A percentile compares a stretch with the other conserved stretches of the same genome.
Evolutionary conservation across 1,140 invertebrate genomes (phyloP).

Genomic region (Apis cerana): DNA sequence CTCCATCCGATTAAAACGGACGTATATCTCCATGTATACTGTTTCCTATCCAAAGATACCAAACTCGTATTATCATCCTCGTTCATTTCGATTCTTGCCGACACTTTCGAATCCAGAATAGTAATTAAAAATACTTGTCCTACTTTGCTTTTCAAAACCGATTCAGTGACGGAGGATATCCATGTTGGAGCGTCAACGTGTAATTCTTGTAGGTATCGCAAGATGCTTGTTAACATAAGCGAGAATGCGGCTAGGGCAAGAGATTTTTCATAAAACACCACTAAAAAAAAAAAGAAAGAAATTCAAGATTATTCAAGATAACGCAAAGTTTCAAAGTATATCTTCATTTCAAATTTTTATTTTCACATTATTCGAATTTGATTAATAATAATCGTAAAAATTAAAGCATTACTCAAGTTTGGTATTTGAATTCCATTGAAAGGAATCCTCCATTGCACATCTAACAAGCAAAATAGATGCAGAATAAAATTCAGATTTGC

Average conservation of each 20-base stretch:
- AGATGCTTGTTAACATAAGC: conserved; percentile 77
- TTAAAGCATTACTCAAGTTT: conserved; percentile 58
- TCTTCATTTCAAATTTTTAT: background rate
- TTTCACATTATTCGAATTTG: background rate
- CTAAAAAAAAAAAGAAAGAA: conserved; percentile 70
- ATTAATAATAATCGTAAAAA: background rate
- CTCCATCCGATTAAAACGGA: conserved; percentile 68
- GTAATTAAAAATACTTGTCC: conserved; percentile 71
- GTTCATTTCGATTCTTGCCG: conserved; percentile 62
- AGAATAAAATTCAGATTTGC: conserved; percentile 79
- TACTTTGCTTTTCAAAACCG: conserved; percentile 63
- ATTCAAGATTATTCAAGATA: background rate
- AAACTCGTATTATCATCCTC: conserved; percentile 70
- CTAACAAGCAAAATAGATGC: conserved; percentile 78
- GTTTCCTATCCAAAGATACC: conserved; percentile 38
- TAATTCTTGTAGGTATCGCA: conserved; percentile 63
- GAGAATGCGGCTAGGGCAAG: conserved; percentile 75
- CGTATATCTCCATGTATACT: conserved; percentile 61
- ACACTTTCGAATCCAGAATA: conserved; percentile 71
- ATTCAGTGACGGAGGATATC: conserved; percentile 48
- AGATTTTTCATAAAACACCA: conserved; percentile 77
- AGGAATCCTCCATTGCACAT: conserved; percentile 78
- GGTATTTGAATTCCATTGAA: conserved; percentile 68
- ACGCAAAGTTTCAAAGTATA: background rate
- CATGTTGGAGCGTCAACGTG: conserved; percentile 56